Percentiles rank a stretch among this genome's conserved stretches.
Conservation (phyloP, 2,888 invertebrate species). For the Formica aserva region DNA sequence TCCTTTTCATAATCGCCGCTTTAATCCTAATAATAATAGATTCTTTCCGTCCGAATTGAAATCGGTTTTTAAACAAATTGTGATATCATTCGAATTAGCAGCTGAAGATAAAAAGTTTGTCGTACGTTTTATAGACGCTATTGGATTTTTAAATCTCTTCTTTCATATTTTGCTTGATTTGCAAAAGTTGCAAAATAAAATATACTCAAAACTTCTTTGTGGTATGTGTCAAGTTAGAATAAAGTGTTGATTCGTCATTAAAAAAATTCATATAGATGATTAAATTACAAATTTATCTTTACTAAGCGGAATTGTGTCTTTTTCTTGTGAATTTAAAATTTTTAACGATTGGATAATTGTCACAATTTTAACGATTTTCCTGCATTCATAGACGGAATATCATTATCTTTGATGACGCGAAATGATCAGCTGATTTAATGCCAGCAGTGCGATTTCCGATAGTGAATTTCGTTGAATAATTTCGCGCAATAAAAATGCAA, state of each 20-base stretch:
- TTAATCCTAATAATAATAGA: neutral
- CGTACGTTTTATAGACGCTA: neutral
- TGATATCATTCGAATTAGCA: neutral
- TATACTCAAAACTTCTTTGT: neutral
- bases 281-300: neutral
- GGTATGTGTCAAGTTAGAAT: neutral
- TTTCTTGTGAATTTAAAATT: neutral
- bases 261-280: neutral
- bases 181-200: neutral
- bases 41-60: neutral
- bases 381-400: neutral
- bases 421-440: conserved; percentile 3
- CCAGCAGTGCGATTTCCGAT: neutral
- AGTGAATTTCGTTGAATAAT: neutral
- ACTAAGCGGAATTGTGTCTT: neutral
- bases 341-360: conserved; percentile 17
- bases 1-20: neutral
- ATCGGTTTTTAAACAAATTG: neutral
- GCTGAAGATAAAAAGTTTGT: neutral
- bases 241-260: neutral
- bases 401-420: conserved; percentile 25
- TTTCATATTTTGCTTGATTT: neutral
- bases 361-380: conserved; percentile 8
- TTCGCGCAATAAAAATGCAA: neutral
- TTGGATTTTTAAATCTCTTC: neutral